These are phyloP conservation scores for Bolinopsis microptera DNA, from an alignment of 37 sponge, comb jelly and placozoan species.

Conservation along the genomic window DNA sequence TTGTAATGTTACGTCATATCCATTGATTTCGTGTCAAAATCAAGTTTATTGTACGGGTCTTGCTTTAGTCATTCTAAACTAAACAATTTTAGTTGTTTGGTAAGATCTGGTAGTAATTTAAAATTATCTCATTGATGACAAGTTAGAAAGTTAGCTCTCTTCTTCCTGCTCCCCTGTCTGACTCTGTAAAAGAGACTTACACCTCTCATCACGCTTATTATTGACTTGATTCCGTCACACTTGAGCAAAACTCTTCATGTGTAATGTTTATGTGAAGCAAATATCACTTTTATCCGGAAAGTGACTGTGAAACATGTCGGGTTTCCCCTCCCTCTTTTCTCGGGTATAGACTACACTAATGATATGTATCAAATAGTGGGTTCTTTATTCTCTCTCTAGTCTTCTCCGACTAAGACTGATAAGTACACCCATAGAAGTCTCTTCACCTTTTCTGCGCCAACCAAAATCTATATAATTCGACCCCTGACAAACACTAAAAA, in stretches of 20 bases:
- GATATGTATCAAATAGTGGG: not conserved
- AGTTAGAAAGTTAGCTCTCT: not conserved
- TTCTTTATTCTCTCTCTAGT: not conserved
- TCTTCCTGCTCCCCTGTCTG: not conserved
- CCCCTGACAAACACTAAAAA: not conserved
- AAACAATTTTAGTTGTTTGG: too few species aligned
- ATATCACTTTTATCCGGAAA: not conserved
- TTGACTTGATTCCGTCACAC: not conserved
- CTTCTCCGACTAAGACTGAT: not conserved
- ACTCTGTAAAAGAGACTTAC: not conserved
- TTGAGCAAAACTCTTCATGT: not conserved
- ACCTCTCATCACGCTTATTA: not conserved
- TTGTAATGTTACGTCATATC: too few species aligned
- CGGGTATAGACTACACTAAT: not conserved
- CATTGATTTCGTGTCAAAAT: too few species aligned
- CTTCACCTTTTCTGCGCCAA: not conserved
- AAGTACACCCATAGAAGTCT: not conserved
- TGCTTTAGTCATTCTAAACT: too few species aligned
- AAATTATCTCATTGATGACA: not conserved
- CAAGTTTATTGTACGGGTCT: too few species aligned
- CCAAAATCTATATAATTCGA: not conserved
- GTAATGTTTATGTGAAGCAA: not conserved
- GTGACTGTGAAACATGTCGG: too few species aligned
- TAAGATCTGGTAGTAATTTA: too few species aligned
- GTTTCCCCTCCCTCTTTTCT: too few species aligned